Percentiles rank a stretch among this genome's conserved stretches.
Conservation (phyloP, 2,113 vertebrate genomes). For the Diglossa brunneiventris region DNA sequence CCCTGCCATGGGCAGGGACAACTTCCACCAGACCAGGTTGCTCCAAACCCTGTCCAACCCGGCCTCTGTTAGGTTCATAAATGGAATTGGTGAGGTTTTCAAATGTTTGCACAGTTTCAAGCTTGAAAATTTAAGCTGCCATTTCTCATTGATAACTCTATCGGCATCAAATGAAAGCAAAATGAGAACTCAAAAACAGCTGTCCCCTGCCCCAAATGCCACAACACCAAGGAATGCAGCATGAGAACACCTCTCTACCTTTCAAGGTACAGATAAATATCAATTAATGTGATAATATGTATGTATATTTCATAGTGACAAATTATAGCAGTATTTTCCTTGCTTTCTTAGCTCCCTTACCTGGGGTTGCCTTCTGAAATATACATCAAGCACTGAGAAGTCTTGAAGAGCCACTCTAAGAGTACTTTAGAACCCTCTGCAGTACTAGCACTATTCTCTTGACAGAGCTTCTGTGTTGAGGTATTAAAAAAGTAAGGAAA, state of each 20-base stretch:
- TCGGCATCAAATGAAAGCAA: neutral
- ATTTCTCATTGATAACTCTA: neutral
- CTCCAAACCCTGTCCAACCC: neutral
- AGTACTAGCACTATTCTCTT: neutral
- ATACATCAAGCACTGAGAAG: neutral
- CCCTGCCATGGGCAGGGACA: neutral
- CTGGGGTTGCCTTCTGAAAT: neutral
- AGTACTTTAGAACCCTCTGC: neutral
- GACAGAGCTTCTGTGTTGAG: neutral
- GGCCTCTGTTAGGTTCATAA: neutral
- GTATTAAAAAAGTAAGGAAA: neutral
- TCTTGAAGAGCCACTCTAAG: neutral
- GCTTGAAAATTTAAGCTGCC: neutral
- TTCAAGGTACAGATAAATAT: neutral
- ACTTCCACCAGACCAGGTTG: neutral
- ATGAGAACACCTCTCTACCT: neutral
- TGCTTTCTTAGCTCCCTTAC: neutral
- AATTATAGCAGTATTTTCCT: neutral
- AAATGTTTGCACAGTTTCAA: neutral
- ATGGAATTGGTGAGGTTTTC: neutral
- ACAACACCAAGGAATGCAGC: neutral
- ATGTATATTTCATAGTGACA: neutral
- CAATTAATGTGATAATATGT: neutral
- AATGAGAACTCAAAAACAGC: neutral
- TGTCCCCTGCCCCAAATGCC: neutral